Base-by-base conservation (phyloP, 2,888 invertebrate species). In the Diarsia mendica region DNA sequence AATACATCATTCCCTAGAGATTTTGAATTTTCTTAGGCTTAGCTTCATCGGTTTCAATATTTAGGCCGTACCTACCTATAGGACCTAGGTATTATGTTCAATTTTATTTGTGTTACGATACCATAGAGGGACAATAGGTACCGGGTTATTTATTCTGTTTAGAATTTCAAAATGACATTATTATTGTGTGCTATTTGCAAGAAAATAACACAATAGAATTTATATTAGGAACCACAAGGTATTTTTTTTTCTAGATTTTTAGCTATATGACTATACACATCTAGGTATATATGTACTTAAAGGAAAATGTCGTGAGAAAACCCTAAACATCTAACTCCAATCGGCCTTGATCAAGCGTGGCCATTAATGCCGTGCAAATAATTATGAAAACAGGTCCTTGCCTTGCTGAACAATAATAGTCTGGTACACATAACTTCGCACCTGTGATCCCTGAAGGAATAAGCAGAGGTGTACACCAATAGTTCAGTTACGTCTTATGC, bases 31-130 rank as follows among this genome's bases (percentile, higher is more conserved):
- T 66, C 20, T 39, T 46, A 23, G 11, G 44, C 28, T 39, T 23
- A 49, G 11, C 15, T 58, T 0, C 2, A 46, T 48, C 28, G 39
- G n/a, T 55, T 51, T n/a, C 69, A 66, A 67, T 78, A 67, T 53
- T n/a, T 20, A 79, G 11, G n/a, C 28, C 11, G 28, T 23, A 58
- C 49, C 13, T 44, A 65, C 15, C 23, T 51, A 49, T 23, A 18
- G 18, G 18, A 58, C n/a, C n/a, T 58, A 53, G 10, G 11, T 69
- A 33, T 44, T 4, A 61, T 23, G 33, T 58, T 53, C 65, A 68
- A 82, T 82, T n/a, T n/a, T n/a, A n/a, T n/a, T 66, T 75, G 44
- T 75, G 15, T 75, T 68, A 69, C 46, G 76, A 76, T 44, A 49
- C 82, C 66, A 51, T 10, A 33, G 82, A 68, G 79, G 44, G 0